Conservation (phyloP, 2,113 vertebrate species). For the Bos javanicus region DNA sequence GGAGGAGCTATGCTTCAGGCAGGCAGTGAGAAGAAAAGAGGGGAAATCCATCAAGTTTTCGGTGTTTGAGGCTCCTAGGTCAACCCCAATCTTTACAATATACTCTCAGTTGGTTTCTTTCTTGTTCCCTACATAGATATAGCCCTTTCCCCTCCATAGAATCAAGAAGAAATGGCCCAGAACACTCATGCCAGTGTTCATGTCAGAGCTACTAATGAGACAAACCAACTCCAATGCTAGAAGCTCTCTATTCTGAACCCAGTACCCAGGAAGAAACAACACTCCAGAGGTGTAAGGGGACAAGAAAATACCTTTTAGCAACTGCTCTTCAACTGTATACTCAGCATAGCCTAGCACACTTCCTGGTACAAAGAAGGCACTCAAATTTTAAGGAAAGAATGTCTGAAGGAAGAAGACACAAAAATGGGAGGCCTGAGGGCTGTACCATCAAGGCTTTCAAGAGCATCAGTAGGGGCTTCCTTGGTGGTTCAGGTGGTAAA, state of each 20-base stretch:
- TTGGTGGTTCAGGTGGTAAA: not conserved
- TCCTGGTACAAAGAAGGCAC: not conserved
- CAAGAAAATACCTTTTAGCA: slow-evolving; percentile 23
- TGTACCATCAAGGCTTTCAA: not conserved
- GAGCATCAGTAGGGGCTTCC: not conserved
- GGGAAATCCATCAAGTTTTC: not conserved
- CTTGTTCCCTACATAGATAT: not conserved
- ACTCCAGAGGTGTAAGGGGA: not conserved
- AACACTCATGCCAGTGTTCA: not conserved
- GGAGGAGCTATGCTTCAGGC: not conserved
- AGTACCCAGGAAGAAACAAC: not conserved
- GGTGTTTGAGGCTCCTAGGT: slow-evolving; percentile 12
- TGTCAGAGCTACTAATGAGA: not conserved
- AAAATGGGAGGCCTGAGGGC: not conserved
- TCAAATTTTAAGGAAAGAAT: slow-evolving; percentile 7
- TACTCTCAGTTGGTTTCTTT: slow-evolving; percentile 13
- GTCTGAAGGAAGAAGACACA: not conserved
- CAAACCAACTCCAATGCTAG: not conserved
- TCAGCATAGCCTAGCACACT: not conserved
- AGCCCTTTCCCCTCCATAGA: not conserved
- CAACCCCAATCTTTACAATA: not conserved
- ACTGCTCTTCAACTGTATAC: not conserved
- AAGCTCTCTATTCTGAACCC: slow-evolving; percentile 29
- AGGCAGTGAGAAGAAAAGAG: not conserved
- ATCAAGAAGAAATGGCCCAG: not conserved